Conservation (phyloP, 2,113 vertebrate genomes). For the Pontoporia blainvillei region DNA sequence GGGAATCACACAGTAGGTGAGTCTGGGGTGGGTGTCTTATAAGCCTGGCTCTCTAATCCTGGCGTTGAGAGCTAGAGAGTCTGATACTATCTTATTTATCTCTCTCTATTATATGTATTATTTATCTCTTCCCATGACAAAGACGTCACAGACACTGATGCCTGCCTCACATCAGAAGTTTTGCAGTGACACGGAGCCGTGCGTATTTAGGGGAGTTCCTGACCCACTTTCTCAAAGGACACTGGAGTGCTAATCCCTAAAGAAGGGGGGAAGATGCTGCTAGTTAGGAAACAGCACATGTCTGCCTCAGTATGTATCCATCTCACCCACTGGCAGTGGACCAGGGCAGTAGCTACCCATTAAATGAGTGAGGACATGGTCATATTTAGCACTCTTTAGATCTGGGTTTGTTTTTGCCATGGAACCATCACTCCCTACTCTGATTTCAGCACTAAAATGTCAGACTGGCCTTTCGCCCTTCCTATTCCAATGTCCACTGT, state of each 20-base stretch:
- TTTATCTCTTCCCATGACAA: background rate
- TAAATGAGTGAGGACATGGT: background rate
- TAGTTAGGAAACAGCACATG: background rate
- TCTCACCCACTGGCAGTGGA: background rate
- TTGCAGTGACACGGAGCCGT: background rate
- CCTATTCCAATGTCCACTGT: background rate
- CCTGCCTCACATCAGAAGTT: background rate
- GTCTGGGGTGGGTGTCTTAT: background rate
- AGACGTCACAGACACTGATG: background rate
- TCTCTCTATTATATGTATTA: background rate
- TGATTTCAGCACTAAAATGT: background rate
- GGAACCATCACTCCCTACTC: background rate
- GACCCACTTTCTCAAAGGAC: background rate
- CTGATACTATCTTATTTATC: background rate
- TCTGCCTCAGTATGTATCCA: background rate
- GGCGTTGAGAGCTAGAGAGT: background rate
- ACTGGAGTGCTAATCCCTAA: background rate
- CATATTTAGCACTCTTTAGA: background rate
- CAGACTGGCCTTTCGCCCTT: background rate
- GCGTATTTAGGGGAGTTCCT: background rate
- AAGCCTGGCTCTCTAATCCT: background rate
- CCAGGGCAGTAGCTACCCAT: background rate
- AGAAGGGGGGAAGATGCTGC: background rate
- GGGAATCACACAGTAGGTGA: background rate
- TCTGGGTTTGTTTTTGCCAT: background rate